Conservation (phyloP, 2,113 vertebrate genomes). For the Tachysurus fulvidraco region DNA sequence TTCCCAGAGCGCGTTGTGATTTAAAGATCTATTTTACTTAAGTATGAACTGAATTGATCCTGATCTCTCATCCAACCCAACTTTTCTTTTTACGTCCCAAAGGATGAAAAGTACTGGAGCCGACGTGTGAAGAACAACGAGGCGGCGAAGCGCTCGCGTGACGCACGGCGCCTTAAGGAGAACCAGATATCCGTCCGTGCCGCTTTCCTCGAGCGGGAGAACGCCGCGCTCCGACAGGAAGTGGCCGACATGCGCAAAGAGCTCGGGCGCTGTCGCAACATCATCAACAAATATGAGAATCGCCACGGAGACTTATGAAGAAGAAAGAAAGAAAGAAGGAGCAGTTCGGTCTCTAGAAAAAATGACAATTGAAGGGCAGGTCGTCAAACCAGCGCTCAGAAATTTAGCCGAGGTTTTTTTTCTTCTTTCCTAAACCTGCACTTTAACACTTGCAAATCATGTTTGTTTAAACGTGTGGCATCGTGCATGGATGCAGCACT, state of each 20-base stretch:
- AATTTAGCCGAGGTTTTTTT: slow-evolving; percentile 51
- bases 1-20: neutral
- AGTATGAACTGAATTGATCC: too few species aligned
- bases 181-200: slow-evolving; percentile 99
- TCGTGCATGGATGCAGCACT: slow-evolving; percentile 30
- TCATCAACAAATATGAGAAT: slow-evolving; percentile 94
- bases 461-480: slow-evolving; percentile 19
- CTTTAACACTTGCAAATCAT: slow-evolving; percentile 5
- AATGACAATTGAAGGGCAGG: slow-evolving; percentile 15
- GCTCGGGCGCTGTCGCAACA: slow-evolving; percentile 95
- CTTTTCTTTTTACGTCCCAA: slow-evolving; percentile 19
- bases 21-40: neutral
- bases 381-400: slow-evolving; percentile 59
- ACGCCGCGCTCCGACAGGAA: slow-evolving; percentile 89
- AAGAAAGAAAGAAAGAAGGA: slow-evolving; percentile 8
- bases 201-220: slow-evolving; percentile 96
- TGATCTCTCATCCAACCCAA: neutral
- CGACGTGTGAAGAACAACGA: slow-evolving; percentile 98
- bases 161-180: slow-evolving; percentile 94
- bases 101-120: slow-evolving; percentile 99
- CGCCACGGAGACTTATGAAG: slow-evolving; percentile 88
- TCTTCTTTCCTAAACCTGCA: slow-evolving; percentile 28
- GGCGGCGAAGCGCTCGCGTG: slow-evolving; percentile 94
- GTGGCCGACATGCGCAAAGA: slow-evolving; percentile 95
- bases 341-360: neutral